Evolutionary conservation across 2,113 vertebrate species (phyloP).

Genomic region (Microcebus murinus): DNA sequence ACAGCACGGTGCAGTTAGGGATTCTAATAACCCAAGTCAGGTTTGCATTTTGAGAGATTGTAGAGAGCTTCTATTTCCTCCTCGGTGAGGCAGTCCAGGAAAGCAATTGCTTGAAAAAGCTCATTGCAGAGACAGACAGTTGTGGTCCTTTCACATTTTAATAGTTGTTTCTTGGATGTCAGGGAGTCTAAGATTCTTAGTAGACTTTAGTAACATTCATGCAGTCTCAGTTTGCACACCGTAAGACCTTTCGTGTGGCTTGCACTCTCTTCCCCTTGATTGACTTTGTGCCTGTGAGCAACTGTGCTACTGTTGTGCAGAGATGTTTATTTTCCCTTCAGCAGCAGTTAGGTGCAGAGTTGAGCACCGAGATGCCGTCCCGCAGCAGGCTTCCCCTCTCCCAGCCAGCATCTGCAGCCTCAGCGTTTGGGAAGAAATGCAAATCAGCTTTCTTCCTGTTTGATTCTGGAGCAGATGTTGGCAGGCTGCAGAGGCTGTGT

Average conservation of each 20-base stretch:
- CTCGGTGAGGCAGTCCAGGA: background rate
- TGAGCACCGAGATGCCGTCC: background rate
- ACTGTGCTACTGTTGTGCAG: accelerated
- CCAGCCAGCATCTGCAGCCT: background rate
- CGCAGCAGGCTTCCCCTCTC: background rate
- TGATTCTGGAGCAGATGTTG: background rate
- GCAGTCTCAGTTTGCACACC: background rate
- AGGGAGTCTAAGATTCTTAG: background rate
- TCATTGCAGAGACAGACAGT: background rate
- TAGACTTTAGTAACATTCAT: background rate
- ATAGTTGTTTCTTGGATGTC: background rate
- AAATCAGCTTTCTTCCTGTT: background rate
- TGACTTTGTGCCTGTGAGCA: background rate
- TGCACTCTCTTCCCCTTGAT: background rate
- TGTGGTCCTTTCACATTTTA: background rate
- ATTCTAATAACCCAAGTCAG: background rate
- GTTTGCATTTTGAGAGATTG: background rate
- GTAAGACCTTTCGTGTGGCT: background rate
- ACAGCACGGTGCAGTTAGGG: too few species aligned
- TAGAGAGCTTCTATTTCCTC: background rate
- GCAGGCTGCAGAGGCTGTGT: background rate
- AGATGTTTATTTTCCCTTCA: background rate
- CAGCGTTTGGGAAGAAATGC: background rate
- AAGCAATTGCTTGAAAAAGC: background rate
- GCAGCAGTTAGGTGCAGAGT: background rate